These are phyloP conservation scores for Ditylenchus weischeri DNA, from an alignment of 2,888 invertebrate genomes.

Conservation along the genomic window DNA sequence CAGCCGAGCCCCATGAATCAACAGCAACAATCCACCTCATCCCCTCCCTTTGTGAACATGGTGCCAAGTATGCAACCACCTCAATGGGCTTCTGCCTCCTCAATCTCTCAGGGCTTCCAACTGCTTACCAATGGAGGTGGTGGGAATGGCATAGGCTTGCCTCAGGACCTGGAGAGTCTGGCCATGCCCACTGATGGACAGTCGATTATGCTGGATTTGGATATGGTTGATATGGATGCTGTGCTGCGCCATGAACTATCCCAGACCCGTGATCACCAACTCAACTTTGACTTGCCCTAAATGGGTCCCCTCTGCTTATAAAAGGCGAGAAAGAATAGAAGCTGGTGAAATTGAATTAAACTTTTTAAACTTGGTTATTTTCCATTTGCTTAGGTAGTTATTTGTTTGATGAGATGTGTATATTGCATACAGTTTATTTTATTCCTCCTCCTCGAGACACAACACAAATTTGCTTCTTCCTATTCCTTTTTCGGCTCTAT, in stretches of 20 bases:
- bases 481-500: no score
- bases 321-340: no score
- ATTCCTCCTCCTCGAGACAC: no score
- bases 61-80: constrained; percentile 13
- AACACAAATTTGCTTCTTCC: no score
- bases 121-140: background rate
- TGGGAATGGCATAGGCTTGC: constrained; percentile 34
- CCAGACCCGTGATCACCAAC: constrained; percentile 10
- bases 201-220: constrained; percentile 44
- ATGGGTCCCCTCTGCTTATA: background rate
- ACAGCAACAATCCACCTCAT: background rate
- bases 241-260: constrained; percentile 39
- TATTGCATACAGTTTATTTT: no score
- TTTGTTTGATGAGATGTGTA: no score
- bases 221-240: constrained; percentile 53
- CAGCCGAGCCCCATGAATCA: background rate
- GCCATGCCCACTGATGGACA: constrained; percentile 46
- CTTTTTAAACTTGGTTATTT: no score
- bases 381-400: no score
- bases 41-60: background rate
- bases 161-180: constrained; percentile 53
- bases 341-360: no score
- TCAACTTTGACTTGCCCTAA: constrained; percentile 6
- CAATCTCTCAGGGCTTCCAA: constrained; percentile 3
- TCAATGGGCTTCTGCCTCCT: background rate